Evolutionary conservation across 2,888 invertebrate genomes (phyloP).

Genomic region (Conchocele bisecta): DNA sequence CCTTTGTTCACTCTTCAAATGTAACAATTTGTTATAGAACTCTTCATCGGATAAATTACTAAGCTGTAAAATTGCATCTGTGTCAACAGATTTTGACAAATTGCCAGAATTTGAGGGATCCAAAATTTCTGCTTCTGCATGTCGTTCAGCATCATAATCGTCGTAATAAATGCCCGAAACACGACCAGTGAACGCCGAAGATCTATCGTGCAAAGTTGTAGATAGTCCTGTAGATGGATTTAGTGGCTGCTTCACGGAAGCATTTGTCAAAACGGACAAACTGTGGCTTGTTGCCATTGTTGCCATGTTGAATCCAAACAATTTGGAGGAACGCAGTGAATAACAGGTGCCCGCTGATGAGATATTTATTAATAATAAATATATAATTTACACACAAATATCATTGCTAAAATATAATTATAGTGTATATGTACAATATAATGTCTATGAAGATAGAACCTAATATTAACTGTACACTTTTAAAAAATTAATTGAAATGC

Average conservation of each 20-base stretch:
- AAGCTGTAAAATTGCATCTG: conserved; percentile 56
- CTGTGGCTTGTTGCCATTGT: conserved; percentile 81
- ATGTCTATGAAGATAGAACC: background rate
- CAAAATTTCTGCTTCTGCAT: conserved; percentile 37
- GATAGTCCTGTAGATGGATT: conserved; percentile 74
- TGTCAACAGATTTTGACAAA: conserved; percentile 28
- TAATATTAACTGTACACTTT: background rate
- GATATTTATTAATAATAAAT: background rate
- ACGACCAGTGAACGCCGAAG: conserved; percentile 44
- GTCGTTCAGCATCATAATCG: conserved; percentile 49
- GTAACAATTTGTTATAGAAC: conserved; percentile 77
- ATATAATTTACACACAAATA: background rate
- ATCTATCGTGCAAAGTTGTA: conserved; percentile 66
- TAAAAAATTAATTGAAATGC: background rate
- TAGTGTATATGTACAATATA: no score
- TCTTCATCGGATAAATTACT: conserved; percentile 74
- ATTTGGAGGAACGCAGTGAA: conserved; percentile 53
- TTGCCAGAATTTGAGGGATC: conserved; percentile 47
- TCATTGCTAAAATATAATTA: no score
- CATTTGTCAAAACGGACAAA: conserved; percentile 78
- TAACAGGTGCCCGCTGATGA: conserved; percentile 47
- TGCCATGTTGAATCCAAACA: conserved; percentile 73
- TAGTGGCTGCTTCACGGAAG: conserved; percentile 77
- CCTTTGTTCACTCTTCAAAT: conserved; percentile 79
- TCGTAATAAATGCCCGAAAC: conserved; percentile 56